phyloP scores from a whole-genome alignment of 2,113 vertebrate species.

The Leucoraja erinaceus region DNA sequence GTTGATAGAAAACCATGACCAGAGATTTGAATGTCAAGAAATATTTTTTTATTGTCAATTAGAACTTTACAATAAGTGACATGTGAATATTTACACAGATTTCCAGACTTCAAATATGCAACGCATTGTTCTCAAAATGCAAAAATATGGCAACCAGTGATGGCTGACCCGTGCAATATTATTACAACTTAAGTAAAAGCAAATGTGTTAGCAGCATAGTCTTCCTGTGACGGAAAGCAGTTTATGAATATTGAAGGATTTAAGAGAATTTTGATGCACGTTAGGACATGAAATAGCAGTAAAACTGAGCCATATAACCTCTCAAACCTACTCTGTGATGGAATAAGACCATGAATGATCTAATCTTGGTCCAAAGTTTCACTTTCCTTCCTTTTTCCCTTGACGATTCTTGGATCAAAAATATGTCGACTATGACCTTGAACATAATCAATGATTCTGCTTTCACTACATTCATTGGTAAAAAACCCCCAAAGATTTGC shows the following conservation, averaged over 20 bases:
- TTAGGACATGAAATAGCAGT: background rate
- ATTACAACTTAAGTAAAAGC: background rate
- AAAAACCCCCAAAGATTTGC: no score
- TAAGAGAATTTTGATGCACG: background rate
- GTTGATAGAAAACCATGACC: background rate
- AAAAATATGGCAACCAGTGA: background rate
- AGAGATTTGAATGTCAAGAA: background rate
- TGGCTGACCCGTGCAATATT: background rate
- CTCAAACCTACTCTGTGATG: no score
- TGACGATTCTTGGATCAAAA: no score
- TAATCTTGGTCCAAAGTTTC: no score
- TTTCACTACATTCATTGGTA: no score
- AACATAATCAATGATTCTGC: no score
- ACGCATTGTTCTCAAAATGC: background rate
- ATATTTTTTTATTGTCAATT: background rate
- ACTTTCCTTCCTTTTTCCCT: no score
- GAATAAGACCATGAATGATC: no score
- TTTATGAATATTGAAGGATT: background rate
- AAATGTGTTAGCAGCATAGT: background rate
- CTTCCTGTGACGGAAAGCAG: background rate
- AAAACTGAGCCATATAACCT: no score
- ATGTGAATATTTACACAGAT: background rate
- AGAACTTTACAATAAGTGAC: background rate
- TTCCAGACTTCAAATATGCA: background rate
- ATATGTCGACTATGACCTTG: no score